Conservation (phyloP, 2,888 invertebrate species). For the Heliconius erato region DNA sequence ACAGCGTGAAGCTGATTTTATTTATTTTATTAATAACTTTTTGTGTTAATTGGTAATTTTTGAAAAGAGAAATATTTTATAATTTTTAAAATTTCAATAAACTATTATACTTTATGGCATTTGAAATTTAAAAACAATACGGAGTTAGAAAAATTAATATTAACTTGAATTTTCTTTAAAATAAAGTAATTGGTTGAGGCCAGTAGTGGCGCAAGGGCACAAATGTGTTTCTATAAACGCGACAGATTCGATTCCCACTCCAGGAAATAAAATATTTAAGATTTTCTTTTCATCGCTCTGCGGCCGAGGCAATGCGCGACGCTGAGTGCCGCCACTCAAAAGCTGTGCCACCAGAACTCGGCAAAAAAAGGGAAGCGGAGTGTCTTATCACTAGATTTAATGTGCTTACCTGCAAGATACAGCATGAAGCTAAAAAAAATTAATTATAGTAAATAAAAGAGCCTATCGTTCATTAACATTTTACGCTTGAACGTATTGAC, state of each 20-base stretch:
- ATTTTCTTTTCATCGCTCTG: not conserved
- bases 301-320: too few relatives aligned
- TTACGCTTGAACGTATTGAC: conserved; percentile 4
- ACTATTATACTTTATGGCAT: too few relatives aligned
- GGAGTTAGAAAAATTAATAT: not conserved
- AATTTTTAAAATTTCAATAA: not conserved
- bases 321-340: not conserved
- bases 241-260: not conserved
- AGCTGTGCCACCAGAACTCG: not conserved
- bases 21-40: too few relatives aligned
- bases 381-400: not conserved
- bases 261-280: not conserved
- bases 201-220: too few relatives aligned
- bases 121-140: not conserved
- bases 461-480: not conserved
- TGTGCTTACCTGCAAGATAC: not conserved
- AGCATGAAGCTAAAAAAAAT: too few relatives aligned
- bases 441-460: not conserved
- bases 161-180: not conserved
- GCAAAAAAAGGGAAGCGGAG: not conserved
- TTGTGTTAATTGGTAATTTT: not conserved
- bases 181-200: not conserved
- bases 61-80: not conserved
- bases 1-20: too few relatives aligned
- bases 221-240: not conserved